Conservation (phyloP, 2,888 invertebrate species). For the Hedya salicella region DNA sequence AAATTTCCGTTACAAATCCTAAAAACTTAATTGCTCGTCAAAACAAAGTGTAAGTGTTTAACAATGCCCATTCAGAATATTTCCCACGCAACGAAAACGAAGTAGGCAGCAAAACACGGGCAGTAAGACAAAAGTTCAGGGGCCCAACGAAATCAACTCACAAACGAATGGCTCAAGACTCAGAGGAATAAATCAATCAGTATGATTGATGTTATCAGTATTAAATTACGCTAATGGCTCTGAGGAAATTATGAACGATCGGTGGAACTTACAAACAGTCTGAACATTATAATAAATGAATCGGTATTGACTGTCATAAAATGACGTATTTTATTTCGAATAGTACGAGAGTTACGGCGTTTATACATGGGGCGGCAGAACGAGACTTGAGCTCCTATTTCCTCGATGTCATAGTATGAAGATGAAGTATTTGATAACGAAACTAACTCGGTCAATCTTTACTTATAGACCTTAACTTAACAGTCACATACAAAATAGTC, state of each 20-base stretch:
- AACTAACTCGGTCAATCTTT: no score
- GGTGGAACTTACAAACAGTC: slow-evolving; percentile 15
- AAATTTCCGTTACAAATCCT: slow-evolving; percentile 7
- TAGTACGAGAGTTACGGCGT: neutral
- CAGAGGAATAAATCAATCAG: slow-evolving; percentile 38
- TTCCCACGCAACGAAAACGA: slow-evolving; percentile 11
- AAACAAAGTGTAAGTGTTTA: slow-evolving; percentile 14
- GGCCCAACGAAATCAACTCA: slow-evolving; percentile 18
- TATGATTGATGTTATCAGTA: slow-evolving; percentile 39
- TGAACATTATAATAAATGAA: slow-evolving; percentile 5
- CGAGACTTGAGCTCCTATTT: neutral
- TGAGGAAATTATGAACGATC: slow-evolving; percentile 33
- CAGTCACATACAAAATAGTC: no score
- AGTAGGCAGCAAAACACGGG: slow-evolving; percentile 5
- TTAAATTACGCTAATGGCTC: slow-evolving; percentile 39
- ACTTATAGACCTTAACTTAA: no score
- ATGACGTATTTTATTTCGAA: neutral
- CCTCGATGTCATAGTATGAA: no score
- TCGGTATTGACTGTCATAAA: neutral
- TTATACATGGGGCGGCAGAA: neutral
- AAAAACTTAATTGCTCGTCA: slow-evolving; percentile 11
- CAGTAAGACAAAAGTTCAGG: slow-evolving; percentile 29
- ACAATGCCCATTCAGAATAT: slow-evolving; percentile 14
- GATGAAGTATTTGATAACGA: no score
- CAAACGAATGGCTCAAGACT: slow-evolving; percentile 6